Evolutionary conservation across 1,140 invertebrate genomes (phyloP), one percentile per base, ranked within the genome.

Genomic region (Heliconius eleuchia): DNA sequence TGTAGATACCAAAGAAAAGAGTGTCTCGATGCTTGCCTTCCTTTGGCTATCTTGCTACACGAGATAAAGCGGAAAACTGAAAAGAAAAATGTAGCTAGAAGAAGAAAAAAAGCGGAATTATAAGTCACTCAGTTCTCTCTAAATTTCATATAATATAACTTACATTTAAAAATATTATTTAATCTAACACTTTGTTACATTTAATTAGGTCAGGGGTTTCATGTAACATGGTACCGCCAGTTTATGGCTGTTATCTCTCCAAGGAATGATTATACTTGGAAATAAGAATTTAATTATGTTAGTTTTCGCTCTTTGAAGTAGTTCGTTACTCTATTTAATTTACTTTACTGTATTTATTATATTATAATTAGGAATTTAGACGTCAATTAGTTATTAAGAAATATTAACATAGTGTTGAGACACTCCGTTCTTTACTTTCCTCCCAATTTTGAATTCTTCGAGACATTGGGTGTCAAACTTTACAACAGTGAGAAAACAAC

Each of bases 161-260:
- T 52, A 52, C 50, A 52, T 52, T 18, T 8, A 19, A 52, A 66
- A 66, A 16, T 66, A 66, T 30, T 16, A 66, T 66, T 30, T 66
- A 11, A 66, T 66, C 11, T 27, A 66, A 57, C 27, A 74, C 73
- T 55, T 57, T 74, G 9, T 57, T 37, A 37, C 30, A 74, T 52
- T 55, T 57, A 60, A 74, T 74, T 74, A 74, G 73, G 73, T 74
- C 73, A 74, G 30, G 34, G 52, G 39, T 37, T 74, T 74, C 52
- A 74, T 23, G 55, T 37, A 74, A 34, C 55, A 66, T 66, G 60
- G 60, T 66, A 66, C 60, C 60, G 60, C 23, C 60, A 66, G 23
- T 66, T 66, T 66, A 66, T 66, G 60, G 60, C 60, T 66, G 30
- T 66, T 66, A 30, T 30, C 60, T 66, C 60, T 66, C 60, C n/a